Base-by-base conservation (phyloP, 2,797 vertebrate genomes). In the Clamator glandarius region DNA sequence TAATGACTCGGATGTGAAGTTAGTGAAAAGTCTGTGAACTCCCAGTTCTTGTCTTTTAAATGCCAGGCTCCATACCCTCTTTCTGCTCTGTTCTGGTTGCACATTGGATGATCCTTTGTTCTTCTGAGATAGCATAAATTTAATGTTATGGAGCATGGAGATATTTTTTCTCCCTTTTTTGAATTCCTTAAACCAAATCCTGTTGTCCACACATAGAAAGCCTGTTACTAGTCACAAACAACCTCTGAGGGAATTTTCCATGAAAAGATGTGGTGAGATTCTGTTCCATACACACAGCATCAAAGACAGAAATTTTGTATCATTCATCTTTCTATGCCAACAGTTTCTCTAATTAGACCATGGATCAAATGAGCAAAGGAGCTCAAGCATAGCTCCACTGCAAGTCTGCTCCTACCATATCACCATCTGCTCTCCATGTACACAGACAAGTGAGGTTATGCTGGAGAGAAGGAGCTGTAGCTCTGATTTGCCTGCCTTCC, bases 361-460 rank as follows among this genome's bases (percentile, higher is more conserved):
- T 62, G 63, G 87, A 91, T 94, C 76, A 96, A 92, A 94, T 94
- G 94, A 92, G 91, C 94, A 95, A 88, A 87, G 50, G 80, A 91
- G 63, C 93, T 92, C 62, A 50, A 86, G 87, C 84, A 68, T 61
- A 87, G 63, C 85, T 90, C 76, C 69, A 54, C 28, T 90, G 69
- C 12, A 3, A 92, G 73, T 78, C 91, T 93, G 83, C 70, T 95
- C 36, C 67, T 93, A 48, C 77, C 63, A 9, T 81, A 91, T 91
- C 85, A 63, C 95, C 92, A 95, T 92, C 94, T 96, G 94, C 59
- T 95, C 36, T 88, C 80, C 42, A 0, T 91, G 63, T 84, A 93
- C 90, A 93, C 90, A 90, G 83, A 66, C 92, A 89, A 86, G 90
- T 93, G 84, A 80, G 75, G 50, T 84, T 70, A 31, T 78, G 50